These are phyloP conservation scores for Neuroscelio doddi DNA, from an alignment of 2,888 invertebrate species.

Conservation along the genomic window DNA sequence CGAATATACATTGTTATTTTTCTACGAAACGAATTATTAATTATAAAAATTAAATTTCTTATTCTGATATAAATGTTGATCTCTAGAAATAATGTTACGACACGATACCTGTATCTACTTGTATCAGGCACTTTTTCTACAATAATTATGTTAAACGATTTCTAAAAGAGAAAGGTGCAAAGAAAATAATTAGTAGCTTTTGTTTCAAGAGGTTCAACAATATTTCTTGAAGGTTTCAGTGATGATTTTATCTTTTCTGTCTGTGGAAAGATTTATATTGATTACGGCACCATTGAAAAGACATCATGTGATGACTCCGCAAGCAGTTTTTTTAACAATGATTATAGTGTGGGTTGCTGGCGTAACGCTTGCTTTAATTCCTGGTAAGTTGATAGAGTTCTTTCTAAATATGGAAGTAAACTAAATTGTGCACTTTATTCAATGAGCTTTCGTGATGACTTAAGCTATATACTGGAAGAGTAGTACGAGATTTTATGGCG, in stretches of 20 bases:
- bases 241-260: slow-evolving; percentile 80
- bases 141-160: not conserved
- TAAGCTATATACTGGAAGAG: slow-evolving; percentile 76
- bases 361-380: slow-evolving; percentile 77
- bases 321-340: slow-evolving; percentile 74
- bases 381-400: slow-evolving; percentile 71
- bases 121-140: not conserved
- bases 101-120: too few species aligned
- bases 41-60: too few species aligned
- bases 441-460: slow-evolving; percentile 20
- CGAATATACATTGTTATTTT: too few species aligned
- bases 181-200: too few species aligned
- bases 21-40: too few species aligned
- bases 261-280: slow-evolving; percentile 79
- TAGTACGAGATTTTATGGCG: slow-evolving; percentile 78
- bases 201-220: too few species aligned
- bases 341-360: slow-evolving; percentile 77
- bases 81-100: too few species aligned
- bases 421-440: not conserved
- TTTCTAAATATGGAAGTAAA: not conserved
- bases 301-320: slow-evolving; percentile 74
- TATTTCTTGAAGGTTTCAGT: slow-evolving; percentile 75
- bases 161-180: too few species aligned
- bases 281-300: slow-evolving; percentile 77
- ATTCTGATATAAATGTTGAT: too few species aligned